These are phyloP conservation scores for Pandemis corylana DNA, from an alignment of 2,888 invertebrate genomes.

Conservation along the genomic window DNA sequence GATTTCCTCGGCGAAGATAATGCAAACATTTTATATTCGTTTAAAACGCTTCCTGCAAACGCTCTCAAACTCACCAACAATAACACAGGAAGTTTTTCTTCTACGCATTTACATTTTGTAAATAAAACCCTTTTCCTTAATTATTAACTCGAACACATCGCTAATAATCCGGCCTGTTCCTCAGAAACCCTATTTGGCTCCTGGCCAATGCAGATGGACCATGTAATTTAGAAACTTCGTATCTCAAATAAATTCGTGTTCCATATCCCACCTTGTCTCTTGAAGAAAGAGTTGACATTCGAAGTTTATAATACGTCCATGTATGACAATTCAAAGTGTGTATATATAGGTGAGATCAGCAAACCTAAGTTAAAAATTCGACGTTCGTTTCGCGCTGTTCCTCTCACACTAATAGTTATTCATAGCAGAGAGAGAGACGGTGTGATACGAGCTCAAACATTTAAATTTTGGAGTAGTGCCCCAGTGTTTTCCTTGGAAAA, in stretches of 20 bases:
- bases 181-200: conserved; percentile 32
- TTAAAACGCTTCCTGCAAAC: conserved; percentile 1
- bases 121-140: conserved; percentile 26
- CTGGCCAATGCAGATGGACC: conserved; percentile 12
- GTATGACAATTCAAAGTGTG: not conserved
- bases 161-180: conserved; percentile 31
- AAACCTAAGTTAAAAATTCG: too few relatives aligned
- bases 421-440: too few relatives aligned
- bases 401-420: too few relatives aligned
- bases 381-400: too few relatives aligned
- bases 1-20: not conserved
- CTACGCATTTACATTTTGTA: conserved; percentile 32
- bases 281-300: not conserved
- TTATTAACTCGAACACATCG: conserved; percentile 33
- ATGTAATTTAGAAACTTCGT: conserved; percentile 6
- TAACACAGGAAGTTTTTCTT: conserved; percentile 33
- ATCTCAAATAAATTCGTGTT: not conserved
- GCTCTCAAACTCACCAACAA: not conserved
- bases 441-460: too few relatives aligned
- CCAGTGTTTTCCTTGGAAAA: conserved; percentile 57
- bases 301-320: not conserved
- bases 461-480: conserved; percentile 18
- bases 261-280: not conserved
- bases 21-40: conserved; percentile 2
- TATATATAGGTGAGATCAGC: conserved; percentile 29